Conservation (phyloP, 1,140 invertebrate genomes). For the Tyrophagus putrescentiae region DNA sequence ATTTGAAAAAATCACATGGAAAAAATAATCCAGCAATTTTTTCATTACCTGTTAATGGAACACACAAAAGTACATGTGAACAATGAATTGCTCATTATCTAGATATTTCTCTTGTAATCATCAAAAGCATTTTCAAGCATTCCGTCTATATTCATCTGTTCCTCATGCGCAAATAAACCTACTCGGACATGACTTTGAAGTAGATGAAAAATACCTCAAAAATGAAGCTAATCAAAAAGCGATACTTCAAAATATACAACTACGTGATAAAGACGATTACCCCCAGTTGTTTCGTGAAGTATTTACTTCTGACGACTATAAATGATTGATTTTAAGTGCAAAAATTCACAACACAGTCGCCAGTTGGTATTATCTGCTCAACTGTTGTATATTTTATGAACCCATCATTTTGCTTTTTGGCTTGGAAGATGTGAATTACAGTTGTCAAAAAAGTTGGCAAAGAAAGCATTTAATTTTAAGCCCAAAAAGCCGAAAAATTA, state of each 20-base stretch:
- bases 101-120: no score
- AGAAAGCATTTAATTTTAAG: slow-evolving; percentile 30
- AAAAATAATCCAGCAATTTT: no score
- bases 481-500: slow-evolving; percentile 30
- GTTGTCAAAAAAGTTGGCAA: slow-evolving; percentile 43
- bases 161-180: slow-evolving; percentile 10
- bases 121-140: no score
- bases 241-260: slow-evolving; percentile 1
- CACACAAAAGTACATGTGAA: no score
- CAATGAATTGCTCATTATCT: no score
- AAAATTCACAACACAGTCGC: neutral
- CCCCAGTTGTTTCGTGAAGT: slow-evolving; percentile 2
- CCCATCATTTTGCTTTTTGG: neutral
- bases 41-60: no score
- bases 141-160: no score
- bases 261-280: slow-evolving; percentile 5
- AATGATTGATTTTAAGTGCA: neutral
- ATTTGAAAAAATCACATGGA: no score
- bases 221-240: neutral
- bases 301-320: neutral
- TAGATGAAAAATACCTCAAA: neutral
- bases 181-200: neutral
- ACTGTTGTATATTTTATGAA: neutral
- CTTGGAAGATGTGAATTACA: slow-evolving; percentile 26
- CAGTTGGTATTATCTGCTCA: slow-evolving; percentile 5